phyloP scores from a whole-genome alignment of 2,888 invertebrate genomes.

The Tetheella fluctuosa region DNA sequence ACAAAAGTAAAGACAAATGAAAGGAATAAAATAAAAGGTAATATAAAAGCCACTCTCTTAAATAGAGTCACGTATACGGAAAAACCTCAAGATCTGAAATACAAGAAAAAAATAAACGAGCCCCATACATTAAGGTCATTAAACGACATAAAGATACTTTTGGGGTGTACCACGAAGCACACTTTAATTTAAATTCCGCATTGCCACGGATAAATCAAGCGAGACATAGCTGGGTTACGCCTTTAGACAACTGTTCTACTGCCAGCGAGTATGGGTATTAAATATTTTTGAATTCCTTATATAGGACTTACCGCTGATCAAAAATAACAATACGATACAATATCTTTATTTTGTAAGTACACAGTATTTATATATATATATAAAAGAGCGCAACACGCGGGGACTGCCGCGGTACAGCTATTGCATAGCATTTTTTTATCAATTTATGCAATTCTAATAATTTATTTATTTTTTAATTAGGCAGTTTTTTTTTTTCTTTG shows the following conservation, averaged over 20 bases:
- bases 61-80: not conserved
- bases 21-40: not conserved
- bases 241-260: not conserved
- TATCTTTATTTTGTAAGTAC: too few species aligned
- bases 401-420: too few species aligned
- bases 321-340: too few species aligned
- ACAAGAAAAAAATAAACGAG: constrained; percentile 13
- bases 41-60: not conserved
- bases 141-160: constrained; percentile 13
- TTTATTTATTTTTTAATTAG: too few species aligned
- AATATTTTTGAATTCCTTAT: too few species aligned
- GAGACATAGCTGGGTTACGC: constrained; percentile 20
- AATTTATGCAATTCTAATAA: too few species aligned
- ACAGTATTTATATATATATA: too few species aligned
- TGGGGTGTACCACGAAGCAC: constrained; percentile 25
- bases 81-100: constrained; percentile 11
- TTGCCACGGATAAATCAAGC: constrained; percentile 48
- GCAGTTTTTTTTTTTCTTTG: too few species aligned
- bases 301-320: too few species aligned
- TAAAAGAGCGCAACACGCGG: too few species aligned
- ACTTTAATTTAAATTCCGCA: constrained; percentile 53
- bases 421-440: too few species aligned
- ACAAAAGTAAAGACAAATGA: not conserved
- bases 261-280: not conserved
- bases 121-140: constrained; percentile 12